Percentiles rank a stretch among this genome's conserved stretches.
These are phyloP conservation scores for Meiosimyza platycephala DNA, from an alignment of 2,888 invertebrate species.

Conservation along the genomic window DNA sequence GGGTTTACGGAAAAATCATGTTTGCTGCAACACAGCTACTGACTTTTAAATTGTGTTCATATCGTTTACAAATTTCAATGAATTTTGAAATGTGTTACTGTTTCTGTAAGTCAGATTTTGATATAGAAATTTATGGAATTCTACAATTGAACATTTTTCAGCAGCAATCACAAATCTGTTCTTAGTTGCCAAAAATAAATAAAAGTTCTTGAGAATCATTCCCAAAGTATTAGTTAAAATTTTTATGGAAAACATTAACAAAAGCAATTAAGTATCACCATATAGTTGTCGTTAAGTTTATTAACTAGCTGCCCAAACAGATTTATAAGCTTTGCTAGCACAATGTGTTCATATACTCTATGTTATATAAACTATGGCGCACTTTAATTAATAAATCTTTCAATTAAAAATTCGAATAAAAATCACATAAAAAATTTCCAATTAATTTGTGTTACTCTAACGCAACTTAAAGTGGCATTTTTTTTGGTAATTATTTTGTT, in stretches of 20 bases:
- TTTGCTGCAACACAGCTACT: too few species aligned
- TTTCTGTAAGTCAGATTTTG: background rate
- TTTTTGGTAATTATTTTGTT: conserved; percentile 18
- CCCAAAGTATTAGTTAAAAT: too few species aligned
- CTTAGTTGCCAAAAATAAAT: too few species aligned
- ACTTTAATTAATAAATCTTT: conserved; percentile 20
- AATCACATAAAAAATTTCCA: background rate
- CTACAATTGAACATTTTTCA: too few species aligned
- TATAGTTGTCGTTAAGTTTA: conserved; percentile 6
- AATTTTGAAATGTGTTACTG: background rate
- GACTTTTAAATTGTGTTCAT: background rate
- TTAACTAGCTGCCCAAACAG: background rate
- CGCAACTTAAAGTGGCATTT: conserved; percentile 12
- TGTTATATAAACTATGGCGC: background rate
- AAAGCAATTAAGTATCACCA: too few species aligned
- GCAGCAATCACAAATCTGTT: too few species aligned
- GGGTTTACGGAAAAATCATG: too few species aligned
- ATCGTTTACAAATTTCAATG: background rate
- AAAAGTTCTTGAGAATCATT: too few species aligned
- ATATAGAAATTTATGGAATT: background rate
- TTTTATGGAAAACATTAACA: too few species aligned
- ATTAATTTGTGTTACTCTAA: background rate
- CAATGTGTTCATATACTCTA: too few species aligned
- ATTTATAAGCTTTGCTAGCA: too few species aligned
- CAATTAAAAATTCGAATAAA: conserved; percentile 9